phyloP scores from a whole-genome alignment of 2,113 vertebrate genomes.

The Oxyruncus cristatus region DNA sequence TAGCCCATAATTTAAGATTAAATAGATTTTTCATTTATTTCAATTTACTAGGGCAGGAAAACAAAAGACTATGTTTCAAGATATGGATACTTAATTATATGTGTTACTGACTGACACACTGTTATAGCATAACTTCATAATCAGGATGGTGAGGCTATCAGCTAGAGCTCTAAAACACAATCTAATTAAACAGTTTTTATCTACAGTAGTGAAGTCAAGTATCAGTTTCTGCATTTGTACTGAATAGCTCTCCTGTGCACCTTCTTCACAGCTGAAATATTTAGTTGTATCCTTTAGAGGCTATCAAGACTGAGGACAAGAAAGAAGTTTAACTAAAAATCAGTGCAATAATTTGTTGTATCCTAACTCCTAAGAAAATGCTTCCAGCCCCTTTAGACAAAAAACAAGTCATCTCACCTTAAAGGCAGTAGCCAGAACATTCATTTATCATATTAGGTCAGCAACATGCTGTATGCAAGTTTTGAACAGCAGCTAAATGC shows the following conservation, averaged over 20 bases:
- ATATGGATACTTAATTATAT: neutral
- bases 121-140: neutral
- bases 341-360: neutral
- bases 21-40: neutral
- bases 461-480: neutral
- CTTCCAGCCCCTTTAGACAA: neutral
- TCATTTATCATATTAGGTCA: neutral
- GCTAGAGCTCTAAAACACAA: neutral
- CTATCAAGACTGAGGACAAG: neutral
- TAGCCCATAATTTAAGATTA: conserved; percentile 24
- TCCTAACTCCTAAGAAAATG: neutral
- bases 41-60: conserved; percentile 18
- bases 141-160: neutral
- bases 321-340: neutral
- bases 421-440: neutral
- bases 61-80: conserved; percentile 41
- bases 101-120: neutral
- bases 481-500: neutral
- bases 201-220: neutral
- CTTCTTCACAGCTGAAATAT: neutral
- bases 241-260: neutral
- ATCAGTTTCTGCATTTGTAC: neutral
- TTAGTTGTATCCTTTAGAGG: neutral
- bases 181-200: neutral
- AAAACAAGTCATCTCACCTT: neutral